Base-by-base conservation (phyloP, 2,113 vertebrate genomes). In the Microtus richardsoni region DNA sequence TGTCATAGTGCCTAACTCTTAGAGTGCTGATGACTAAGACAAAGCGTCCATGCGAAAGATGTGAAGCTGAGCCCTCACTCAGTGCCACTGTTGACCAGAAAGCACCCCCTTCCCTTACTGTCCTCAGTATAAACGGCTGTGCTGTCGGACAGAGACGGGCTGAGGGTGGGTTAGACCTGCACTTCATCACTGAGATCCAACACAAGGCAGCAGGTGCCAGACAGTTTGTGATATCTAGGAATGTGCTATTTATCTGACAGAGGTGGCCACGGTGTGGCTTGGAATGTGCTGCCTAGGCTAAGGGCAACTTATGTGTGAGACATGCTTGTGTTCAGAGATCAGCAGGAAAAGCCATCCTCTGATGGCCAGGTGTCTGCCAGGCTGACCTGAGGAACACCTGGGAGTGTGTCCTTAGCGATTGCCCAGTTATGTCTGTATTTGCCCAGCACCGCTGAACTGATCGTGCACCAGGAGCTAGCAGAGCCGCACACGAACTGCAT, bases 331-430 rank as follows among this genome's bases (percentile, higher is more conserved):
- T 5, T 44, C 75, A 24, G 39, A 39, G 12, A 21, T 0, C 3
- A 14, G 79, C 44, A 39, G 44, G 68, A 66, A 33, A 30, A 30
- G 2, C 19, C 1, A 5, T 0, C 7, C n/a, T 62, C 54, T 41
- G 10, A 84, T 4, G 7, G 58, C 7, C 2, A 14, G n/a, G 54
- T 64, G 54, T 64, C 80, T 64, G n/a, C 58, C 41, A 16, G 41
- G 83, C 39, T 66, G 39, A 14, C 16, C 3, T 22, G 3, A 30
- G 7, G 10, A 0, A 10, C 4, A 0, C n/a, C 2, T 16, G 41
- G 44, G 21, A 41, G 36, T 8, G 4, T 84, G 60, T 21, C 30
- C 41, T 36, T 64, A 49, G 41, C 0, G 5, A 3, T 41, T 3
- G 4, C 62, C 41, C 14, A 30, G 26, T 8, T 30, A 16, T 62